A percentile compares a stretch with the other conserved stretches of the same genome.
These are phyloP conservation scores for Nematopogon swammerdamellus DNA, from an alignment of 2,888 invertebrate species.

Conservation along the genomic window DNA sequence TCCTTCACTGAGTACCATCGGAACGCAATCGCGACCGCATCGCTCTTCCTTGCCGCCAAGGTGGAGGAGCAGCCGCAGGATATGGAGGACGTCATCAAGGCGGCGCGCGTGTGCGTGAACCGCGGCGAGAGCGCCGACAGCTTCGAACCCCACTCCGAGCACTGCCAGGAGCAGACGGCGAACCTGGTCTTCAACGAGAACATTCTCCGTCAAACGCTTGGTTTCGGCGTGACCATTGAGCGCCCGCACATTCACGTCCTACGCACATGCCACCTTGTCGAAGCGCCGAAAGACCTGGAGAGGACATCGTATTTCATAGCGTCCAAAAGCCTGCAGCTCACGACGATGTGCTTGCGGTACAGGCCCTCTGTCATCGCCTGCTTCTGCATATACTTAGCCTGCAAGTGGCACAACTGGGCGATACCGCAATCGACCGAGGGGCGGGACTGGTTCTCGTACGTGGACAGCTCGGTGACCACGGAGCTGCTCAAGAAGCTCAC, in stretches of 20 bases:
- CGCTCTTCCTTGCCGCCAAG: slow-evolving; percentile 96
- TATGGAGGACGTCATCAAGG: slow-evolving; percentile 94
- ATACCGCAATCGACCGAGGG: slow-evolving; percentile 94
- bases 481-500: slow-evolving; percentile 82
- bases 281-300: slow-evolving; percentile 94
- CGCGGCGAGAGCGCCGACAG: slow-evolving; percentile 55
- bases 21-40: slow-evolving; percentile 90
- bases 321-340: slow-evolving; percentile 95
- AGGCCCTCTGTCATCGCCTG: slow-evolving; percentile 96
- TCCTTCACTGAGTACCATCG: slow-evolving; percentile 94
- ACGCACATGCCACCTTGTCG: slow-evolving; percentile 91
- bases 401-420: slow-evolving; percentile 97
- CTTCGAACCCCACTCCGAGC: slow-evolving; percentile 74
- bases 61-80: slow-evolving; percentile 96
- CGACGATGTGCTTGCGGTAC: slow-evolving; percentile 97
- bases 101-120: slow-evolving; percentile 85
- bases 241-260: slow-evolving; percentile 98
- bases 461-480: slow-evolving; percentile 84
- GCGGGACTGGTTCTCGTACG: slow-evolving; percentile 93
- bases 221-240: slow-evolving; percentile 97
- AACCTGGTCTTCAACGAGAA: slow-evolving; percentile 97
- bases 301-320: slow-evolving; percentile 99
- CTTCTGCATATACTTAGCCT: slow-evolving; percentile 96
- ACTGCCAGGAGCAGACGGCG: slow-evolving; percentile 73
- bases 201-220: slow-evolving; percentile 92